Base-by-base conservation (phyloP, 2,888 invertebrate genomes). In the Drosophila neotestacea region DNA sequence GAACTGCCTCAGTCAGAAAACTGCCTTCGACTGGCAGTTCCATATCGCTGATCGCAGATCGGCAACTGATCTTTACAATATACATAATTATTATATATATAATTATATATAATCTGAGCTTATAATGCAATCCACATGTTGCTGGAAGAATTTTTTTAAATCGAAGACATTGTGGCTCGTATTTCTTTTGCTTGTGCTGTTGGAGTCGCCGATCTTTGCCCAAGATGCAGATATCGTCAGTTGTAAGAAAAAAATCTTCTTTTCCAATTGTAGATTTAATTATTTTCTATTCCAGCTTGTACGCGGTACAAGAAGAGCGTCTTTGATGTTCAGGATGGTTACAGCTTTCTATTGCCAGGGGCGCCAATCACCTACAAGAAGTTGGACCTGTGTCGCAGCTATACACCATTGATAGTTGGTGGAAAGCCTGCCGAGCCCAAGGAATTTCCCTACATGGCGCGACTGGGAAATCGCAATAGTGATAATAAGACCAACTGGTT, bases 381-480 rank as follows among this genome's bases (percentile, higher is more conserved):
- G 1, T 11, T 78, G 42, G 86, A 90, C 66, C 67, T 68, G 27
- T 90, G 91, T 51, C 73, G 58, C 10, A 69, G 58, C 38, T 76
- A 77, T 9, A 63, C 75, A 16, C 82, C 96, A 56, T 97, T 91
- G 4, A 83, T 91, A 36, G 78, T 90, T 5, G 90, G 81, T 6
- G 91, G 91, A 4, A 67, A 54, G 39, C 76, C 80, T 3, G 91
- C 92, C 0, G 62, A 71, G 9, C 77, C 90, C 0, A 88, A 87
- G 55, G 92, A 92, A 64, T 92, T 92, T 65, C 89, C 92, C 0
- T 90, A 85, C 42, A 91, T 91, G 64, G 89, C 89, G 6, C 84
- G 89, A 5, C 22, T 85, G 46, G 85, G 85, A 4, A 51, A 68
- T 42, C 87, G 87, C 11, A 28, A 67, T 5, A 51, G n/a, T 4